A percentile compares a stretch with the other conserved stretches of the same genome.
These are phyloP conservation scores for Patiria miniata DNA, from an alignment of 35 echinoderm and acorn worm genomes.

Conservation along the genomic window DNA sequence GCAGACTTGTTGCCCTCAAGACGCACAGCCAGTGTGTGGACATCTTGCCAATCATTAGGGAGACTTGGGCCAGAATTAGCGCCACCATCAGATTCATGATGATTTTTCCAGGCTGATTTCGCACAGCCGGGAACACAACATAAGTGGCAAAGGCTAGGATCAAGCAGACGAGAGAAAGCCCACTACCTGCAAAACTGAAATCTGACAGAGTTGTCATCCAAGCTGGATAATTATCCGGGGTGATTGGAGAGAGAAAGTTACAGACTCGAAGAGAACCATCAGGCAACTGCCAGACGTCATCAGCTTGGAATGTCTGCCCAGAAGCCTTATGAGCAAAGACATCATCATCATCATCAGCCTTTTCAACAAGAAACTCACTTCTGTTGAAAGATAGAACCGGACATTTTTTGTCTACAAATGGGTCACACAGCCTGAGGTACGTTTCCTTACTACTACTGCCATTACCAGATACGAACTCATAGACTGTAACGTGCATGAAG, in stretches of 20 bases:
- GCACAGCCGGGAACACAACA: neutral
- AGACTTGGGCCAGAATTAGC: neutral
- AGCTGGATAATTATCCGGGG: too few relatives aligned
- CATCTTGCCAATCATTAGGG: neutral
- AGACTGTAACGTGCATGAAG: neutral
- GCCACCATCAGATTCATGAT: conserved; percentile 18
- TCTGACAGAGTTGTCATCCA: too few relatives aligned
- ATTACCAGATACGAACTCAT: neutral
- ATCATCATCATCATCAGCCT: neutral
- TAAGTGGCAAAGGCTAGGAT: neutral
- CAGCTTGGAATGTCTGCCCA: neutral
- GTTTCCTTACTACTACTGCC: neutral
- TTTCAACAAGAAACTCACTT: neutral
- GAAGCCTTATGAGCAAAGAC: conserved; percentile 5
- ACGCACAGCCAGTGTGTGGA: neutral
- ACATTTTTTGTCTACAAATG: neutral
- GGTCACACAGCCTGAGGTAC: neutral
- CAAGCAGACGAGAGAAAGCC: neutral
- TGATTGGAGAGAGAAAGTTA: neutral
- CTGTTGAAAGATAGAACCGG: neutral
- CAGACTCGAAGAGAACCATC: conserved; percentile 1
- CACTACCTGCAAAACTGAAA: conserved; percentile 10
- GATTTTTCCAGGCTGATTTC: neutral
- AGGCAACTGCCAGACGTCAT: neutral
- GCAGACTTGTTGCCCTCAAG: neutral